phyloP scores from a whole-genome alignment of 2,888 invertebrate species.

The Harpagoxenus sublaevis region DNA sequence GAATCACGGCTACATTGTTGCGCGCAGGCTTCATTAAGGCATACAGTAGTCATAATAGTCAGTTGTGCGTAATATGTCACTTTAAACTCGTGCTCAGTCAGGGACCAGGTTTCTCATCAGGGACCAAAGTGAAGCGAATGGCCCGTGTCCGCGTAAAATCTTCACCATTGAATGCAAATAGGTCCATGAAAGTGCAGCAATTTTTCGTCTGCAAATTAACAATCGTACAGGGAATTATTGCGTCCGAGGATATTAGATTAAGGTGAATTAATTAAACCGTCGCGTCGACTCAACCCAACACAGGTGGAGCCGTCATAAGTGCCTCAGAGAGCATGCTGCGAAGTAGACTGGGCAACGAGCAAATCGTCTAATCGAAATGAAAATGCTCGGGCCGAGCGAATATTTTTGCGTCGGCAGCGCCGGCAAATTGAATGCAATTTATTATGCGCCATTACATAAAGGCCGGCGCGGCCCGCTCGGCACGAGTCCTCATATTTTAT shows the following conservation, averaged over 20 bases:
- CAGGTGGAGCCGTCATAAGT: not conserved
- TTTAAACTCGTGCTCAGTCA: not conserved
- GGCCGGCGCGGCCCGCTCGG: slow-evolving; percentile 73
- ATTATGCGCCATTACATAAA: slow-evolving; percentile 78
- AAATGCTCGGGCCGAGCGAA: slow-evolving; percentile 63
- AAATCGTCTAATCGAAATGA: slow-evolving; percentile 48
- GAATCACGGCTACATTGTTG: slow-evolving; percentile 68
- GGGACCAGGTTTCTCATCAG: not conserved
- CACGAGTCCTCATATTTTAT: slow-evolving; percentile 80
- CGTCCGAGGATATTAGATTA: not conserved
- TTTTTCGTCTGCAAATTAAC: not conserved
- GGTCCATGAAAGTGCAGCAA: not conserved
- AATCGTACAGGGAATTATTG: not conserved
- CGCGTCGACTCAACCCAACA: not conserved
- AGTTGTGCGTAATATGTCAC: slow-evolving; percentile 18
- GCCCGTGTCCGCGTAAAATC: not conserved
- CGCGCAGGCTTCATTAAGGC: slow-evolving; percentile 12
- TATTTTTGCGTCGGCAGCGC: slow-evolving; percentile 70
- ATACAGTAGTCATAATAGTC: not conserved
- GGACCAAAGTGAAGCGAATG: not conserved
- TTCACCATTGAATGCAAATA: not conserved
- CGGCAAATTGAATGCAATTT: slow-evolving; percentile 78
- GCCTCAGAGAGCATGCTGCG: not conserved
- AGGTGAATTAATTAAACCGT: slow-evolving; percentile 20
- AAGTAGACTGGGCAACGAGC: not conserved